These are phyloP conservation scores for Actenoides lindsayi DNA, from an alignment of 2,113 vertebrate genomes.

Conservation along the genomic window DNA sequence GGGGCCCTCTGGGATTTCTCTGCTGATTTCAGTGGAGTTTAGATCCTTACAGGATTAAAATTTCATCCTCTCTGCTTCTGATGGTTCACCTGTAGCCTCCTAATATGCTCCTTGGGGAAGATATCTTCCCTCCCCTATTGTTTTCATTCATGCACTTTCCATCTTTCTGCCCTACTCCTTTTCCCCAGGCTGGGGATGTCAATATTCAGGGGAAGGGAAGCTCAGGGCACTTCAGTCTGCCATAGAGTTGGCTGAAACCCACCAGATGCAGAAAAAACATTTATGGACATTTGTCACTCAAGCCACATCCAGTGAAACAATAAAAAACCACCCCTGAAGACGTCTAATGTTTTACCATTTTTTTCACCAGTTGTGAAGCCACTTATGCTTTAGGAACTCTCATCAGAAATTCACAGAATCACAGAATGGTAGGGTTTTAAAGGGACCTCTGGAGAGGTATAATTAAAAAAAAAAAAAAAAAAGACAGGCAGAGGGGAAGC, in stretches of 20 bases:
- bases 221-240: not conserved
- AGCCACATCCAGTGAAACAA: not conserved
- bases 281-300: not conserved
- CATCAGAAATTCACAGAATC: not conserved
- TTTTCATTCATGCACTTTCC: not conserved
- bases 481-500: not conserved
- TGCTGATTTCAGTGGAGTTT: not conserved
- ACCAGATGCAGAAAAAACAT: not conserved
- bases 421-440: not conserved
- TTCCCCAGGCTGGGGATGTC: not conserved
- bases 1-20: rapidly evolving
- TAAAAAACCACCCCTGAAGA: not conserved
- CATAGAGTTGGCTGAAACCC: not conserved
- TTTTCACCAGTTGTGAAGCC: not conserved
- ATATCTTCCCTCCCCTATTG: not conserved
- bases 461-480: no score
- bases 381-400: not conserved
- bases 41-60: not conserved
- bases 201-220: not conserved
- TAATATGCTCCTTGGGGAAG: not conserved
- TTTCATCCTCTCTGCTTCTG: not conserved
- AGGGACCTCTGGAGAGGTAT: not conserved
- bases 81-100: not conserved
- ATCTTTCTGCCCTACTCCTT: not conserved
- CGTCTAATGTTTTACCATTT: not conserved